Conservation (phyloP, 2,113 vertebrate genomes). For the Cranoglanis bouderius region DNA sequence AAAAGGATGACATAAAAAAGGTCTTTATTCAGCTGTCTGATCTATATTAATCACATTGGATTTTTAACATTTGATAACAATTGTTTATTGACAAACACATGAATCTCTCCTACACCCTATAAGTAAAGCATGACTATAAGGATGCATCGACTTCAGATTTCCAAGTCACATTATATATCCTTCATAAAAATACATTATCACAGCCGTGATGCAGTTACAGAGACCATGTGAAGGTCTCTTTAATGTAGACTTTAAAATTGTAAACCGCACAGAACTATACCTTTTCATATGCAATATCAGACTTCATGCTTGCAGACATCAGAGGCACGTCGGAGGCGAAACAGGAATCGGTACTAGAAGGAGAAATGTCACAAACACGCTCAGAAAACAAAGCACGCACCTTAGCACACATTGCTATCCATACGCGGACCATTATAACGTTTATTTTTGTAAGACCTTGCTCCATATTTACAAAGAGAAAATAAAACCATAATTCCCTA, state of each 20-base stretch:
- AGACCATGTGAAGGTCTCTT: neutral
- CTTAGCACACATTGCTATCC: neutral
- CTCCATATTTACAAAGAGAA: neutral
- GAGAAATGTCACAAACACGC: conserved; percentile 12
- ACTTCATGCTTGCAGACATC: conserved; percentile 56
- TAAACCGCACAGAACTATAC: conserved; percentile 50
- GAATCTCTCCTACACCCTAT: neutral
- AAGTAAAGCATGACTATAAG: neutral
- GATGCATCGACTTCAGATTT: neutral
- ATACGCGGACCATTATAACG: neutral
- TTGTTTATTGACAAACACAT: neutral
- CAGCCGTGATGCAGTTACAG: neutral
- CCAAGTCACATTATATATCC: neutral
- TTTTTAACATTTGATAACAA: neutral
- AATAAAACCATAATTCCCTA: neutral
- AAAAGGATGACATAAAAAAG: too few relatives aligned
- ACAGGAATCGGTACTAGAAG: neutral
- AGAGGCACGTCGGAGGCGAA: neutral
- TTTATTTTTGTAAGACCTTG: neutral
- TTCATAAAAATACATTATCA: neutral
- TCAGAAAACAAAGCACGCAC: conserved; percentile 14
- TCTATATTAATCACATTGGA: neutral
- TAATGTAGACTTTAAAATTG: neutral
- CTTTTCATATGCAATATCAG: conserved; percentile 63
- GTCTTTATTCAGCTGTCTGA: too few relatives aligned